These are phyloP conservation scores for Leptodirus hochenwartii DNA, from an alignment of 2,888 invertebrate species.

Conservation along the genomic window DNA sequence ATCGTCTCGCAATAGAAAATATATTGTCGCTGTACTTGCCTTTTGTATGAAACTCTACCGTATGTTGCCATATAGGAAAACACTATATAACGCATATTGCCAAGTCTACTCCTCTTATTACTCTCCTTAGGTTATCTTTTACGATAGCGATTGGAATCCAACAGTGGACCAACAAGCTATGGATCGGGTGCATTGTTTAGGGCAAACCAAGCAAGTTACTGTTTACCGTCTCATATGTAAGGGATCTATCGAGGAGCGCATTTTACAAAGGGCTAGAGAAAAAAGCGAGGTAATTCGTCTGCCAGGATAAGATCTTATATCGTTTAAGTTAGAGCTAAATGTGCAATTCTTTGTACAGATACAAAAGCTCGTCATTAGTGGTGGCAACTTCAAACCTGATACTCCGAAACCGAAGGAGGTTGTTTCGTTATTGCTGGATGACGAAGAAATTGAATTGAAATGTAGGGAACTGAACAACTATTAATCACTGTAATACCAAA, in stretches of 20 bases:
- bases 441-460: slow-evolving; percentile 84
- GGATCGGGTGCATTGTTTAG: slow-evolving; percentile 89
- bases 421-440: slow-evolving; percentile 81
- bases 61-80: too few species aligned
- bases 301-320: too few species aligned
- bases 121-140: slow-evolving; percentile 98
- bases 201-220: slow-evolving; percentile 92
- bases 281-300: slow-evolving; percentile 94
- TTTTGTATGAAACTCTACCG: too few species aligned
- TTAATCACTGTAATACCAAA: too few species aligned
- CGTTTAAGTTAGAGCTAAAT: too few species aligned
- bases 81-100: too few species aligned
- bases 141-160: slow-evolving; percentile 96
- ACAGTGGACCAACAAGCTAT: slow-evolving; percentile 96
- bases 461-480: too few species aligned
- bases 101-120: too few species aligned
- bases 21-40: too few species aligned
- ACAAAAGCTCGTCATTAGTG: slow-evolving; percentile 93
- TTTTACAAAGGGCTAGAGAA: slow-evolving; percentile 81
- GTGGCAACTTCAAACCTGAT: slow-evolving; percentile 89
- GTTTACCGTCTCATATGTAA: slow-evolving; percentile 92
- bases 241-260: slow-evolving; percentile 90
- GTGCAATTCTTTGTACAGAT: slow-evolving; percentile 65
- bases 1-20: too few species aligned
- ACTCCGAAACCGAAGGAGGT: slow-evolving; percentile 93